These are phyloP conservation scores for Cyclophora albipunctata DNA, from an alignment of 2,888 invertebrate genomes.

Conservation along the genomic window DNA sequence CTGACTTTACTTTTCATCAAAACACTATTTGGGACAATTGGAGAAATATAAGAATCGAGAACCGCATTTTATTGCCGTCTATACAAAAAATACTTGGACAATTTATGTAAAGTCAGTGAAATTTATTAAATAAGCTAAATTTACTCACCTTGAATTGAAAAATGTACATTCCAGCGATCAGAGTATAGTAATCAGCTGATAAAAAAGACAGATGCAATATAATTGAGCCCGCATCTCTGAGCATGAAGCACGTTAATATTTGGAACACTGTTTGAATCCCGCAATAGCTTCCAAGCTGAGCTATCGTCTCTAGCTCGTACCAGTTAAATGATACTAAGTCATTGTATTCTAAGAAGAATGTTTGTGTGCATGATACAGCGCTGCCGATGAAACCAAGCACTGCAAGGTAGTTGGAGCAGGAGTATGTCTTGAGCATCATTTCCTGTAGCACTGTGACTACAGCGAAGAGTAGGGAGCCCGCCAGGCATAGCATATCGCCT, in stretches of 20 bases:
- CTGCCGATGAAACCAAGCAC: constrained; percentile 88
- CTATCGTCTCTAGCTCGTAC: constrained; percentile 79
- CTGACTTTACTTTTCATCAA: too few species aligned
- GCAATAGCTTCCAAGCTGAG: constrained; percentile 78
- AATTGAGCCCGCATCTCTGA: constrained; percentile 86
- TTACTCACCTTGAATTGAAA: constrained; percentile 84
- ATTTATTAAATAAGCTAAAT: too few species aligned
- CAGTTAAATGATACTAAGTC: constrained; percentile 81
- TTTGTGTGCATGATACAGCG: constrained; percentile 84
- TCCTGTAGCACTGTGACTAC: constrained; percentile 88
- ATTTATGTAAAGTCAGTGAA: too few species aligned
- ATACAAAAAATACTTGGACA: too few species aligned
- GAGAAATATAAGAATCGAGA: too few species aligned
- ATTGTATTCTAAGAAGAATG: constrained; percentile 84
- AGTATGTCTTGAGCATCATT: constrained; percentile 84
- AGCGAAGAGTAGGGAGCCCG: constrained; percentile 86
- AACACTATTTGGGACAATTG: too few species aligned
- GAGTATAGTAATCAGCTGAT: constrained; percentile 89
- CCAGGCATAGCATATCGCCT: constrained; percentile 88
- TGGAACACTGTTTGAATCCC: constrained; percentile 85
- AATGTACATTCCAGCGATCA: constrained; percentile 85
- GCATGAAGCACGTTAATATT: constrained; percentile 83
- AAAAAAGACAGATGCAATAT: constrained; percentile 87
- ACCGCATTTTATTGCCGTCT: too few species aligned
- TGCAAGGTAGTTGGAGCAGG: constrained; percentile 86